Evolutionary conservation across 2,113 vertebrate genomes (phyloP), one percentile per base, ranked within the genome.

Genomic region (Elephas maximus): DNA sequence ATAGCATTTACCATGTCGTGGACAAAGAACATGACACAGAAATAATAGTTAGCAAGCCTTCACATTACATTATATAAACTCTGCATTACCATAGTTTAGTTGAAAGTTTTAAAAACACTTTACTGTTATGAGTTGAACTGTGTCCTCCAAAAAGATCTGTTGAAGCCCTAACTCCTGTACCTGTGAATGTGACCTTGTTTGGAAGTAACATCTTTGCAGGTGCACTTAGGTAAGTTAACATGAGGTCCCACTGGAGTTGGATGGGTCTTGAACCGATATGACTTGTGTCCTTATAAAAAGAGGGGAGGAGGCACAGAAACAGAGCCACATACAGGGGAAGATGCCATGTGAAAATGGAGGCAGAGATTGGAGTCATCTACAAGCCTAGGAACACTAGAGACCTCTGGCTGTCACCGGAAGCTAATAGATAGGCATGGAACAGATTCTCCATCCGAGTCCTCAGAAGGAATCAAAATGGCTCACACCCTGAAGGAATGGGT

Each of bases 1-100:
- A 69, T 20, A 53, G 57, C 33, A 2, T 0, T 0, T 48, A 21
- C 41, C 28, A 0, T 0, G 4, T 14, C 1, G 1, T 21, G n/a
- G 1, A 6, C 45, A 37, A 57, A 91, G n/a, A n/a, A 48, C 37
- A 20, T 0, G 21, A 44, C 0, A 62, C 6, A 12, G 41, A 41
- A 44, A 15, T 2, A 33, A 5, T 2, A 12, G 60, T 30, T 12
- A 28, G 37, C 9, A 9, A 82, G 51, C 1, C 8, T 57, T 41
- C 2, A 0, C 20, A 1, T 30, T 15, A 23, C 9, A 3, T 0
- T 5, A 8, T 69, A 7, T 9, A 0, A 44, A 23, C n/a, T 88
- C 86, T 10, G 4, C 11, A 23, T 76, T 76, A 1, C 1, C 24
- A 44, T 20, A 53, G 9, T 10, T 2, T 0, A 0, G 18, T 26